Evolutionary conservation across 2,888 invertebrate genomes (phyloP), one percentile per base, ranked within the genome.

Genomic region (Empis livida): DNA sequence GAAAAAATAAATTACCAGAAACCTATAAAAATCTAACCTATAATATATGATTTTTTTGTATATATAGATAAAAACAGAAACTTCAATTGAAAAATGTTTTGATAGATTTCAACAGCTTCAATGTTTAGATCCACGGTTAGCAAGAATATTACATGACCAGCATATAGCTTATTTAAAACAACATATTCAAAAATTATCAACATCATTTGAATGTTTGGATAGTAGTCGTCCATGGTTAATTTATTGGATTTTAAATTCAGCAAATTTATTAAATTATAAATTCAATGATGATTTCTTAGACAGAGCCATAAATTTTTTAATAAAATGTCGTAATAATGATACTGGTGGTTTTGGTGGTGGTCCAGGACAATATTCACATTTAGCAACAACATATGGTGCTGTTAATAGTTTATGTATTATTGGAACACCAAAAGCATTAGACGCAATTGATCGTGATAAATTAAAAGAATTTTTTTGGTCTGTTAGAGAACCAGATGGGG

Each of bases 361-460:
- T 0, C 97, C 96, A 1, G 81, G 84, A 1, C 97, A 99, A 67
- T 73, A 78, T 59, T 77, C 96, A 16, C 99, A 99, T 71, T 74
- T 99, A 49, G 99, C 99, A 1, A 84, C 97, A 5, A 99, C 97
- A 1, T 99, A 96, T 72, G 97, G 96, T 42, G 95, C 97, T 51
- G 82, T 99, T 0, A 93, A 91, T 74, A 84, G 93, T 23, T 72
- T 99, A 8, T 87, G 89, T 61, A 89, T 88, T 49, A 80, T 99
- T 56, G 91, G 91, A 45, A 84, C 82, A n/a, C 76, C 80, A 56
- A 84, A 86, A 66, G 93, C 96, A 2, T 90, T 86, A 61, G 73
- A 80, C 54, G 79, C 86, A n/a, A 88, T 99, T 51, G 78, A 99
- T 65, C 80, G 91, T 50, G 60, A 63, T 8, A 60, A 62, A 1